Evolutionary conservation across 2,113 vertebrate species (phyloP).

Genomic region (Camelus dromedarius): DNA sequence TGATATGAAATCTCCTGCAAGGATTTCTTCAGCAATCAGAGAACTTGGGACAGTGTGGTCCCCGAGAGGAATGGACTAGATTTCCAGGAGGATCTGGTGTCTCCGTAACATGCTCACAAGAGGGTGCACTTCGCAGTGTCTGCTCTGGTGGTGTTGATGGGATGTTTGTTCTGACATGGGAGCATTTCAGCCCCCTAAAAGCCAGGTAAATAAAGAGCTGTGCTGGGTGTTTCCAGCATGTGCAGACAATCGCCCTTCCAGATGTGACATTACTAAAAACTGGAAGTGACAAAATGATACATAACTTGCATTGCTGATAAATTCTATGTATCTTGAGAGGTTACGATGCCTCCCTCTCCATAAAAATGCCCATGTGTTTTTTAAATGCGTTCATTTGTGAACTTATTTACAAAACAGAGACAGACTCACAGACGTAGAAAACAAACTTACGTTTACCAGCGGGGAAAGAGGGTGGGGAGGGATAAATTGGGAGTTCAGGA

Average conservation of each 20-base stretch:
- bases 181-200: fast-evolving
- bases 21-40: neutral
- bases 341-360: neutral
- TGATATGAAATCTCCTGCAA: neutral
- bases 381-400: no score
- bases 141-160: fast-evolving
- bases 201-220: neutral
- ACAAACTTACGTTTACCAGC: no score
- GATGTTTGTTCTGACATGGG: no score
- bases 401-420: no score
- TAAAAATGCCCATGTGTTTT: neutral
- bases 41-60: fast-evolving
- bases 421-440: no score
- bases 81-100: neutral
- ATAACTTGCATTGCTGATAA: neutral
- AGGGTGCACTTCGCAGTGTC: neutral
- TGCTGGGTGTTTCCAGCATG: neutral
- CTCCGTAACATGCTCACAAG: neutral
- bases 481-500: no score
- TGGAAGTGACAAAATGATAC: neutral
- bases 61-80: neutral
- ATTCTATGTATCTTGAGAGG: neutral
- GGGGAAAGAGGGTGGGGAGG: no score
- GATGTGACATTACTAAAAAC: neutral
- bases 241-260: neutral